Evolutionary conservation across 2,888 invertebrate genomes (phyloP).

Genomic region (Osedax fenrisi): DNA sequence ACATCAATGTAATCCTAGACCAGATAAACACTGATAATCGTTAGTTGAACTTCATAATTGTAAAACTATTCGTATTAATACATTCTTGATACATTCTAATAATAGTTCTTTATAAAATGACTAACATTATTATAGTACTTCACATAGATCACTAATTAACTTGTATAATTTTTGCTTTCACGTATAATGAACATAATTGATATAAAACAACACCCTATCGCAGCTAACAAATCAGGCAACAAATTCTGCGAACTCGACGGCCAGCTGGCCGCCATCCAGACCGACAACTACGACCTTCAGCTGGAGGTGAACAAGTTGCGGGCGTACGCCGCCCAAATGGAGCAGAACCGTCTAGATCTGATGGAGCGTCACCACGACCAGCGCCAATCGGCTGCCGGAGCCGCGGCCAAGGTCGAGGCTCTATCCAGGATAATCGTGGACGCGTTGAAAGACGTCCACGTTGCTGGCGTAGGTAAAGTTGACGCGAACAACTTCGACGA

Average conservation of each 20-base stretch:
- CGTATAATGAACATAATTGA: too few relatives aligned
- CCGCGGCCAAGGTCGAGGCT: not conserved
- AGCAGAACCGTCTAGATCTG: not conserved
- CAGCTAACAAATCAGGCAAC: not conserved
- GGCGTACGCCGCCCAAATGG: not conserved
- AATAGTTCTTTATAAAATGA: too few relatives aligned
- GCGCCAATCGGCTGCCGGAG: not conserved
- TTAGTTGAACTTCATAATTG: too few relatives aligned
- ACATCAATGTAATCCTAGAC: not conserved
- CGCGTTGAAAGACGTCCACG: not conserved
- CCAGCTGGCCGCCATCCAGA: not conserved
- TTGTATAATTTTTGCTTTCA: too few relatives aligned
- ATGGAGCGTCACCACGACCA: not conserved
- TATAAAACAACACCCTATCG: too few relatives aligned
- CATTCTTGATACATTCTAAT: too few relatives aligned
- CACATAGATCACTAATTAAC: too few relatives aligned
- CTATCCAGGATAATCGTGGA: not conserved
- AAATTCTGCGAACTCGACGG: not conserved
- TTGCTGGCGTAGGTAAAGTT: not conserved
- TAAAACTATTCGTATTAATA: too few relatives aligned
- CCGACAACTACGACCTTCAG: not conserved
- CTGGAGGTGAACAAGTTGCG: not conserved
- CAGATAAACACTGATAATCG: too few relatives aligned
- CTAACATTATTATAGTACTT: too few relatives aligned
- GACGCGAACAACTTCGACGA: not conserved